Conservation (phyloP, 2,113 vertebrate species). For the Coracopsis vasa region DNA sequence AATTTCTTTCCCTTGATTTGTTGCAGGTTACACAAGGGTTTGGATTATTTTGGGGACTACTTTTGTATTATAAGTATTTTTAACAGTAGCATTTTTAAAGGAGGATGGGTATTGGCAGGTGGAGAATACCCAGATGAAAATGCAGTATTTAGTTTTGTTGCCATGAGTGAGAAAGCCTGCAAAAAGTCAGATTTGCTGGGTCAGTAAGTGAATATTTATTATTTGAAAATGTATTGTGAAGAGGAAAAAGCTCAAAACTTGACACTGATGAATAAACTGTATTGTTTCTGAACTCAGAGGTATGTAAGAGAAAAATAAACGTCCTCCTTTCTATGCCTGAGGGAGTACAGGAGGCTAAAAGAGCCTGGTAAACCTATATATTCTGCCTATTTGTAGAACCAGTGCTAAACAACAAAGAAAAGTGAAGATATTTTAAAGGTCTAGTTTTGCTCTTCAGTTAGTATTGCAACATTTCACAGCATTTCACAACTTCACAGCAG, state of each 20-base stretch:
- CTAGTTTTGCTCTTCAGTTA: not conserved
- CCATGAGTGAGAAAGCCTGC: not conserved
- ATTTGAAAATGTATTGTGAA: not conserved
- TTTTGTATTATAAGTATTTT: not conserved
- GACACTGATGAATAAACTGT: conserved; percentile 5
- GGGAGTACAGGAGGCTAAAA: not conserved
- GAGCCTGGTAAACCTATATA: not conserved
- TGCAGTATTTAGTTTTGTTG: not conserved
- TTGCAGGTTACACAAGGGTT: not conserved
- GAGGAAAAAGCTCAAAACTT: not conserved
- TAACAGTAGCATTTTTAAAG: not conserved
- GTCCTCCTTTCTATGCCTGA: not conserved
- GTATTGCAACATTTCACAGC: not conserved
- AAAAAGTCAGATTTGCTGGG: conserved; percentile 13
- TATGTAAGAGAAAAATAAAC: not conserved
- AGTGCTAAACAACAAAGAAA: not conserved
- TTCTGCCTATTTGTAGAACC: not conserved
- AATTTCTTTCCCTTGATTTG: not conserved
- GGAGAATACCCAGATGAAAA: not conserved
- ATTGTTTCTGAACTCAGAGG: not conserved
- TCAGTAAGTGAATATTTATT: conserved; percentile 39
- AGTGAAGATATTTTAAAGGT: not conserved
- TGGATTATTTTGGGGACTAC: not conserved
- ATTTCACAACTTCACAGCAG: not conserved
- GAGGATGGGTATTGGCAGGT: not conserved